Conservation (phyloP, 2,797 vertebrate species). For the Melanotaenia trifasciata region DNA sequence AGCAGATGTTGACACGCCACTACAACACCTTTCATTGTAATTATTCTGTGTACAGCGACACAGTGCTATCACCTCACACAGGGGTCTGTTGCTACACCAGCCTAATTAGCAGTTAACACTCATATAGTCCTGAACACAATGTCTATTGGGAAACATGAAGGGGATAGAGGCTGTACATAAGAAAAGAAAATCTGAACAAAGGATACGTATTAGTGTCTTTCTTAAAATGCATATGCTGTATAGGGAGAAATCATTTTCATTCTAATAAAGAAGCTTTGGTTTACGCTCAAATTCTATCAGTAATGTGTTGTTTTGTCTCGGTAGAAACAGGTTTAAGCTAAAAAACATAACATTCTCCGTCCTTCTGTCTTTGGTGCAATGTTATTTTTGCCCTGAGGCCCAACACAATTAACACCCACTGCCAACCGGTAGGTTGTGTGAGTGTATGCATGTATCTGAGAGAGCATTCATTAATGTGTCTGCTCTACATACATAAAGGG, state of each 20-base stretch:
- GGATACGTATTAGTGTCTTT: not conserved
- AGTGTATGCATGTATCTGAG: conserved; percentile 24
- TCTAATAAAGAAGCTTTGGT: not conserved
- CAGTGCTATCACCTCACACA: conserved; percentile 67
- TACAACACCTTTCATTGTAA: conserved; percentile 72
- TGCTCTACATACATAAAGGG: conserved; percentile 53
- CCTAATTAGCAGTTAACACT: conserved; percentile 80
- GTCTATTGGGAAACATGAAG: conserved; percentile 46
- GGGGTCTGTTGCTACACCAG: conserved; percentile 67
- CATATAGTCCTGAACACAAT: conserved; percentile 70
- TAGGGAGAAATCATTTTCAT: conserved; percentile 2
- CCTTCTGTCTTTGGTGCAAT: conserved; percentile 64
- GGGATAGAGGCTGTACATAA: conserved; percentile 41
- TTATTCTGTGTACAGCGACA: conserved; percentile 74
- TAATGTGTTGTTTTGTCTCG: conserved; percentile 37
- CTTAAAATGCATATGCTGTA: not conserved
- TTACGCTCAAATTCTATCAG: conserved; percentile 12
- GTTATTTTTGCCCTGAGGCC: conserved; percentile 77
- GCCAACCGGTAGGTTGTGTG: conserved; percentile 59
- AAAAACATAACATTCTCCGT: conserved; percentile 48
- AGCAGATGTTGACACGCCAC: conserved; percentile 70
- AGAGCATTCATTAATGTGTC: conserved; percentile 35
- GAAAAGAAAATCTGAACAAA: conserved; percentile 38
- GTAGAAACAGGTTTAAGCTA: conserved; percentile 36
- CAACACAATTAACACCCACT: conserved; percentile 80